phyloP scores from a whole-genome alignment of 35 echinoderm and acorn worm species.

The Patiria miniata region DNA sequence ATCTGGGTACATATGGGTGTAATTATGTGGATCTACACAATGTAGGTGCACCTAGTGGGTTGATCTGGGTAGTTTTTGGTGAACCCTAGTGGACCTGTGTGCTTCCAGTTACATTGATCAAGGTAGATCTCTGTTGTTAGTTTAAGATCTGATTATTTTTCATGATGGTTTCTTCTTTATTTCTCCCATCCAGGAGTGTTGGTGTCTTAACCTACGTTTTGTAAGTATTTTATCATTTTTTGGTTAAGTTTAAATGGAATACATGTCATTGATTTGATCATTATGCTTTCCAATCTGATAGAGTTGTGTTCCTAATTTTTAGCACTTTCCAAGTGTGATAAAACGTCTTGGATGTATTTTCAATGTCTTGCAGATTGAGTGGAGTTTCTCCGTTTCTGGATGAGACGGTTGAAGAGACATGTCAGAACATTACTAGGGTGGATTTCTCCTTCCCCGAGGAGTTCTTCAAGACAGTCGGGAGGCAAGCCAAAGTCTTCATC shows the following conservation, averaged over 20 bases:
- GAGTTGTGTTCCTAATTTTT: too few relatives aligned
- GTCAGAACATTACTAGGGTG: constrained; percentile 62
- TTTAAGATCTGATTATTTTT: too few relatives aligned
- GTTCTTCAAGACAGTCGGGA: constrained; percentile 51
- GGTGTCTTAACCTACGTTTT: constrained; percentile 73
- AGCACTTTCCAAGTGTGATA: too few relatives aligned
- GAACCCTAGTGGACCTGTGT: too few relatives aligned
- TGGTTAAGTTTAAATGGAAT: not conserved
- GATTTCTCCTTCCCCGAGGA: constrained; percentile 78
- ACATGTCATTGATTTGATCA: not conserved
- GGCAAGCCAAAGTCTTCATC: constrained; percentile 61
- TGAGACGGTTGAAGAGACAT: constrained; percentile 76
- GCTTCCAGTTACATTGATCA: too few relatives aligned
- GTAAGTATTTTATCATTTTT: constrained; percentile 57
- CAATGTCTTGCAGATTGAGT: constrained; percentile 50
- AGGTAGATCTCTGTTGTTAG: too few relatives aligned
- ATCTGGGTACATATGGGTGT: too few relatives aligned
- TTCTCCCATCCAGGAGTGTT: constrained; percentile 59
- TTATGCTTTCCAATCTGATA: too few relatives aligned
- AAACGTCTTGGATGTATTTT: not conserved
- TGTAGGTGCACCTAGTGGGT: too few relatives aligned
- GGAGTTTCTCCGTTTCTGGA: constrained; percentile 76
- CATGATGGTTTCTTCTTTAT: constrained; percentile 27
- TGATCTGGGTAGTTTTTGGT: too few relatives aligned
- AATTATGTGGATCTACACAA: too few relatives aligned